Conservation (phyloP, 2,113 vertebrate species). For the Buteo buteo region DNA sequence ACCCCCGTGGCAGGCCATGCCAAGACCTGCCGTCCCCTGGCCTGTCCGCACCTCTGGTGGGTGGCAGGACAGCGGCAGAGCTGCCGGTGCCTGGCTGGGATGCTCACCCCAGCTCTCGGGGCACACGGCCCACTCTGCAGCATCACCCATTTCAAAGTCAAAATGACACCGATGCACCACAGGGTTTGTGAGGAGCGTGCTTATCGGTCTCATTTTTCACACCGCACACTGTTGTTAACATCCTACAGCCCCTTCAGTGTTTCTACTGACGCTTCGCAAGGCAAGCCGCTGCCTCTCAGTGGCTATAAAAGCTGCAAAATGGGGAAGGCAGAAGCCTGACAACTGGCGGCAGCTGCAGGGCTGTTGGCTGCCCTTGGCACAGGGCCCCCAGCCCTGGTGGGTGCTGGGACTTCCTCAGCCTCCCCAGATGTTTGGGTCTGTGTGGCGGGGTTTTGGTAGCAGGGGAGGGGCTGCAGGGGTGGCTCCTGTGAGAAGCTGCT, state of each 20-base stretch:
- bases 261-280: background rate
- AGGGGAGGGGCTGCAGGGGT: too few relatives aligned
- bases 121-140: rapidly evolving
- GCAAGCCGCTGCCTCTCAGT: rapidly evolving
- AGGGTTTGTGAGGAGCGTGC: rapidly evolving
- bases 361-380: background rate
- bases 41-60: background rate
- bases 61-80: background rate
- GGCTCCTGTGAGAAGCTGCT: too few relatives aligned
- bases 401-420: background rate
- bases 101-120: background rate
- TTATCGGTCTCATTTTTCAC: background rate
- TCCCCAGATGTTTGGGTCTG: too few relatives aligned
- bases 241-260: background rate
- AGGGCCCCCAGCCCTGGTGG: rapidly evolving
- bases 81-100: background rate
- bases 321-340: background rate
- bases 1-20: rapidly evolving
- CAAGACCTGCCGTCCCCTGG: rapidly evolving
- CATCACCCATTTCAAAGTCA: background rate
- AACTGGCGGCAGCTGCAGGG: too few relatives aligned
- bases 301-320: background rate
- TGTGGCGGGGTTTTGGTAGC: too few relatives aligned
- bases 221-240: rapidly evolving
- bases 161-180: rapidly evolving